Evolutionary conservation across 2,888 invertebrate genomes (phyloP), one percentile per base, ranked within the genome.

Genomic region (Lasioglossum vierecki): DNA sequence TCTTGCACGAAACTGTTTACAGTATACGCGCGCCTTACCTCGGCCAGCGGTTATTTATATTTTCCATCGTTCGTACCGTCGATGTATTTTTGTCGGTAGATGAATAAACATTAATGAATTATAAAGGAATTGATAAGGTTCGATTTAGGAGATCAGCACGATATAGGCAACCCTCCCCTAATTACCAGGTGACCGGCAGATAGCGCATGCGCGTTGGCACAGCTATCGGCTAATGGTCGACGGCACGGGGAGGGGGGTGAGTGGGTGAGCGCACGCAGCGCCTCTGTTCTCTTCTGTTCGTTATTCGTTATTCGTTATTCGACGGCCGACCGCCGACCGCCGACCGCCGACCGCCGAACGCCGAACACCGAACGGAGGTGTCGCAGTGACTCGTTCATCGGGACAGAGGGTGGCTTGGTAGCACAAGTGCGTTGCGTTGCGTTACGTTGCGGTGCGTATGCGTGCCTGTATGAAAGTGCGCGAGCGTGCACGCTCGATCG

Each of bases 261-360:
- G 76, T 78, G 79, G 82, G 22, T 81, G 70, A 57, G 26, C 70
- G 88, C 89, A 90, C 89, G 88, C 53, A 60, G 89, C 89, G 90
- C 90, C 18, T 66, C 80, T 26, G 18, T 39, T 68, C 35, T 66
- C 35, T 76, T 82, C 35, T 66, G 41, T 76, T 80, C 82, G 84
- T 84, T 53, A 53, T 53, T 53, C 22, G 53, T 84, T 53, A 53
- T 53, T 53, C 22, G 44, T 44, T 44, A 44, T 44, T 44, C 44
- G 44, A 44, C 44, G 13, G 44, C 44, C 13, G 53, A 79, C 83
- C 66, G 80, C 85, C 83, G 88, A 88, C 80, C 78, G 78, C 70
- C 83, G 88, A 88, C 76, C 73, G 78, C 70, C 70, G 81, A 81
- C 11, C 44, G 44, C 3, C 44, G 49, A 88, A 78, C 78, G 78